Evolutionary conservation across 1,140 invertebrate species (phyloP), one percentile per base, ranked within the genome.

Genomic region (Sinonovacula constricta): DNA sequence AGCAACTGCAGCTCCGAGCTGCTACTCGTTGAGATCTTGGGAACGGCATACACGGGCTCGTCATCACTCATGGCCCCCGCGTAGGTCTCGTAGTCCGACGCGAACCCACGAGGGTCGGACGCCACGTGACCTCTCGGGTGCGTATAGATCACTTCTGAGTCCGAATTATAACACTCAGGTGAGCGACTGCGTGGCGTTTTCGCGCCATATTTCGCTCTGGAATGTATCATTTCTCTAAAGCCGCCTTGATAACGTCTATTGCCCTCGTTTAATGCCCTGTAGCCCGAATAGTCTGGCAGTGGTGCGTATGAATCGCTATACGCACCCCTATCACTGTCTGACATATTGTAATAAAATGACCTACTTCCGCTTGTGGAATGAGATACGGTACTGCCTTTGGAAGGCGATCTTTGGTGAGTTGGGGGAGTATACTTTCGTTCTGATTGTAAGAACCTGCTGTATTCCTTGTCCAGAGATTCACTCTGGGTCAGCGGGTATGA

Each of bases 111-210:
- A 36, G 81, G 75, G 62, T 83, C 90, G 95, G 1, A 96, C 95
- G 92, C 84, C 31, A 67, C 30, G 28, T 69, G 56, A 51, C 72
- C 54, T 26, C 82, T 83, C 28, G 85, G 85, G 53, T 83, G 82
- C 31, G 84, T 84, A 76, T 88, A 87, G n/a, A 88, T 68, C 33
- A 90, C 67, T 80, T 99, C 97, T 0, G 97, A 98, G 87, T 99
- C 97, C 18, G 97, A 98, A 36, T 89, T 91, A 78, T 91, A 91
- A 74, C 88, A 87, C 59, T 91, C 90, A 1, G 89, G 89, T 7
- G 89, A 90, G n/a, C 86, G 68, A 60, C 87, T 87, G 1, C 87
- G 57, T 36, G 82, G 72, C 24, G 84, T 62, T 22, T 69, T 69
- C 5, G 83, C 78, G 30, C 83, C 85, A 68, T 88, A 89, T 78